Percentiles rank a stretch among this genome's conserved stretches.
phyloP scores from a whole-genome alignment of 2,113 vertebrate species.

The Cryptotis parvus region DNA sequence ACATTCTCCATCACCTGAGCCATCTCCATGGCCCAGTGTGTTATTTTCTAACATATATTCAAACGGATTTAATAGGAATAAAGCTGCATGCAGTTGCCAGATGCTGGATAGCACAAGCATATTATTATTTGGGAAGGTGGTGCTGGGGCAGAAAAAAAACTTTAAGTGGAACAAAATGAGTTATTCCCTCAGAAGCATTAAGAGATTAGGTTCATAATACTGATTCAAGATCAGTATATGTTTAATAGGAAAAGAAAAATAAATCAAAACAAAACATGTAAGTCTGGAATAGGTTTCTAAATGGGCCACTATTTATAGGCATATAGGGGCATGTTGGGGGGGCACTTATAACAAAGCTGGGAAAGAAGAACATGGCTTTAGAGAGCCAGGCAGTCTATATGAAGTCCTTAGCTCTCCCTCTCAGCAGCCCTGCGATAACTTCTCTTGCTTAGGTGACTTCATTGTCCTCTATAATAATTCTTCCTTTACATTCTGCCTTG shows the following conservation, averaged over 20 bases:
- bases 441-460: neutral
- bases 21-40: neutral
- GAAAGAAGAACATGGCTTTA: neutral
- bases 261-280: neutral
- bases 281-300: conserved; percentile 30
- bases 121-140: neutral
- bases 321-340: neutral
- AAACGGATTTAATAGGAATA: neutral
- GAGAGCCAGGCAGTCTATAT: neutral
- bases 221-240: conserved; percentile 20
- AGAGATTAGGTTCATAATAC: conserved; percentile 23
- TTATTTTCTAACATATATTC: neutral
- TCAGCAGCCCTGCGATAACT: neutral
- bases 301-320: neutral
- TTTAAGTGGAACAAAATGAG: neutral
- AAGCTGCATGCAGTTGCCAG: neutral
- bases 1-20: too few species aligned
- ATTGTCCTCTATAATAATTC: neutral
- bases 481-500: neutral
- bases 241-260: conserved; percentile 36
- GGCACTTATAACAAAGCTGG: neutral
- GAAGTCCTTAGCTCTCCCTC: neutral
- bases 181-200: neutral
- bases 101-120: neutral
- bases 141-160: neutral